Percentiles rank a stretch among this genome's conserved stretches.
phyloP scores from a whole-genome alignment of 2,888 invertebrate species.

The Adineta ricciae region DNA sequence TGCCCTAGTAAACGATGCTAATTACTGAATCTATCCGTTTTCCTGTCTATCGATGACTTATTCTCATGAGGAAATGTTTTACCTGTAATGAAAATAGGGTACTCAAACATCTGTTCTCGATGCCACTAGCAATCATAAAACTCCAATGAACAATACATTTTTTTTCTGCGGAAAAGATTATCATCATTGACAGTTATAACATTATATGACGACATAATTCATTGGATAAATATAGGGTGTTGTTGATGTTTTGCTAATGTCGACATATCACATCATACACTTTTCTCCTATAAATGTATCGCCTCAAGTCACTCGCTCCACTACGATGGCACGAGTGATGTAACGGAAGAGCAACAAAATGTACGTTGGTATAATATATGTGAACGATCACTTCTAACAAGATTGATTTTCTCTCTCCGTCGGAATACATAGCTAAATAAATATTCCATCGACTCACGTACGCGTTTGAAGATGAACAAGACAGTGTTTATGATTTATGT shows the following conservation, averaged over 20 bases:
- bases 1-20: not conserved
- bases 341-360: not conserved
- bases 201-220: not conserved
- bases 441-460: not conserved
- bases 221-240: not conserved
- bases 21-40: not conserved
- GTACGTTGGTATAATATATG: not conserved
- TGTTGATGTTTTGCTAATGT: not conserved
- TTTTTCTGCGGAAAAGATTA: not conserved
- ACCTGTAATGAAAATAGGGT: not conserved
- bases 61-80: not conserved
- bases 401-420: not conserved
- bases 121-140: not conserved
- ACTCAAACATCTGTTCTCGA: not conserved
- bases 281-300: not conserved
- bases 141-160: not conserved
- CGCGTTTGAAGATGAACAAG: not conserved
- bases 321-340: not conserved
- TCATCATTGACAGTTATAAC: not conserved
- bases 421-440: not conserved
- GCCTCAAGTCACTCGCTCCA: not conserved
- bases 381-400: constrained; percentile 13
- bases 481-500: not conserved
- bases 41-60: not conserved
- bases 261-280: not conserved